Conservation (phyloP, 1,140 invertebrate genomes). For the Aphelinus atriplicis region DNA sequence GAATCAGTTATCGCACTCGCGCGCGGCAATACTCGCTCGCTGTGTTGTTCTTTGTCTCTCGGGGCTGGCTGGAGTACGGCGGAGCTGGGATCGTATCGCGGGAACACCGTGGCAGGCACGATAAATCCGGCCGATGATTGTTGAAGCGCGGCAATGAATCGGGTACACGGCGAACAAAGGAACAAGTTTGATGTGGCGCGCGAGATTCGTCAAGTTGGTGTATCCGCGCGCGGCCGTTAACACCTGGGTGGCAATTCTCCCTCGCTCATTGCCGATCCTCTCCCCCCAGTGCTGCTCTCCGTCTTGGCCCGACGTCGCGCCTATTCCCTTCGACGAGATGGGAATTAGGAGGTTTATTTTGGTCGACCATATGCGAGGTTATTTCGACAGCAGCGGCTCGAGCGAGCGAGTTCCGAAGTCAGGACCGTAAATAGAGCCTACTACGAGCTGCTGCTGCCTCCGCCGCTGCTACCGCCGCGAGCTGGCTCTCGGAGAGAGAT, state of each 20-base stretch:
- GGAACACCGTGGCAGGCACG: background rate
- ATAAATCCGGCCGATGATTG: constrained; percentile 37
- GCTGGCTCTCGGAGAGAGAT: constrained; percentile 30
- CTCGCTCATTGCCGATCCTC: background rate
- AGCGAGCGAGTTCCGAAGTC: constrained; percentile 27
- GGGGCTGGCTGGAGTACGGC: too few species aligned
- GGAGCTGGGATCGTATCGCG: too few species aligned
- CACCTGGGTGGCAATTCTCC: constrained; percentile 36
- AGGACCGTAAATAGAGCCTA: constrained; percentile 48
- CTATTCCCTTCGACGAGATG: constrained; percentile 53
- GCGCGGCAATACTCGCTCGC: too few species aligned
- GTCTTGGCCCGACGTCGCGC: background rate
- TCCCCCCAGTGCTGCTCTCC: constrained; percentile 4
- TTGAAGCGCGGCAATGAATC: constrained; percentile 34
- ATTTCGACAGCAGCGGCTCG: constrained; percentile 56
- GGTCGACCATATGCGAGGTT: constrained; percentile 63
- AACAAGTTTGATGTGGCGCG: background rate
- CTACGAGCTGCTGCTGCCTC: background rate
- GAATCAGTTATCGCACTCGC: too few species aligned
- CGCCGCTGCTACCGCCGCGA: background rate
- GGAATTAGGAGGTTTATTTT: constrained; percentile 66
- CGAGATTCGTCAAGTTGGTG: constrained; percentile 32
- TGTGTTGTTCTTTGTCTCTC: too few species aligned
- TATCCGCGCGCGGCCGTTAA: constrained; percentile 17
- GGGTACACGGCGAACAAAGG: constrained; percentile 29